Conservation (phyloP, 2,888 invertebrate species). For the Leptodirus hochenwartii region DNA sequence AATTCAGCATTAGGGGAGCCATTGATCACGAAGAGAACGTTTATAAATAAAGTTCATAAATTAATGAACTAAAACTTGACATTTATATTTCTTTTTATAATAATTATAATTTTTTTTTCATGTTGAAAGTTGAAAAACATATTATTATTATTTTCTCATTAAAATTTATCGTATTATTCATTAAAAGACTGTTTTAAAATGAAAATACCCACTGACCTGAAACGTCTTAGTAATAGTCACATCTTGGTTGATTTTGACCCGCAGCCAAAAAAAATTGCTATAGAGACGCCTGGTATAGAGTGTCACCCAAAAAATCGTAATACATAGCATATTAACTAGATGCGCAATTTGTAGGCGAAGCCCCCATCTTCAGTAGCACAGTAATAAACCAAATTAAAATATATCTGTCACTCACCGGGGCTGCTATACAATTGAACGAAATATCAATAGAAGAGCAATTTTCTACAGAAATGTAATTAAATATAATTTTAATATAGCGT, state of each 20-base stretch:
- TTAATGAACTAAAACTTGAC: too few species aligned
- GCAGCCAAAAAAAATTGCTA: constrained; percentile 5
- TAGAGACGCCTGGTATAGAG: constrained; percentile 4
- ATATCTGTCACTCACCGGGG: too few species aligned
- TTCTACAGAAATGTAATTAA: too few species aligned
- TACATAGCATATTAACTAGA: too few species aligned
- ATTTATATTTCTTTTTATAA: constrained; percentile 8
- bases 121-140: constrained; percentile 4
- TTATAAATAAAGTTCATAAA: constrained; percentile 9
- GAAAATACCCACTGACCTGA: constrained; percentile 7
- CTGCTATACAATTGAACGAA: too few species aligned
- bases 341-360: too few species aligned
- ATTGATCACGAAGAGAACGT: constrained; percentile 7
- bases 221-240: constrained; percentile 5
- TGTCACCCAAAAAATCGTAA: too few species aligned
- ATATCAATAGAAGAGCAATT: too few species aligned
- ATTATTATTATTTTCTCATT: constrained; percentile 3
- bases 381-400: too few species aligned
- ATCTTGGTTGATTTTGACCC: constrained; percentile 7
- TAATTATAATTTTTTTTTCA: constrained; percentile 5
- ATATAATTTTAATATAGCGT: too few species aligned
- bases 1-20: constrained; percentile 9
- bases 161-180: constrained; percentile 6
- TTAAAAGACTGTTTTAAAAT: constrained; percentile 4
- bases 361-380: too few species aligned